These are phyloP conservation scores for Cephus sareptanus DNA, from an alignment of 2,888 invertebrate species.

Conservation along the genomic window DNA sequence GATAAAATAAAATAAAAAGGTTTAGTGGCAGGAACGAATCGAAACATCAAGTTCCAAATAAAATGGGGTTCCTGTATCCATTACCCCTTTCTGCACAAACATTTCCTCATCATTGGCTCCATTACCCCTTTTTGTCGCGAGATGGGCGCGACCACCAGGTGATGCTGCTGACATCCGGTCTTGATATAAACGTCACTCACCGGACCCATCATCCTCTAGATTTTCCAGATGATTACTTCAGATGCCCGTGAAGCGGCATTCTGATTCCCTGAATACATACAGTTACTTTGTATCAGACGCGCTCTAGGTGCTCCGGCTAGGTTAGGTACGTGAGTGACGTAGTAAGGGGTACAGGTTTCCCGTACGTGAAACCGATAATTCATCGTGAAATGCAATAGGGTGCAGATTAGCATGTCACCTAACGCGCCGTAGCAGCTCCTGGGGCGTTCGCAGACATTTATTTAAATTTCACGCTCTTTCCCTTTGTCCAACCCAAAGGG, in stretches of 20 bases:
- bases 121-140: constrained; percentile 40
- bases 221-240: not conserved
- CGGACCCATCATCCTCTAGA: not conserved
- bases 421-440: constrained; percentile 51
- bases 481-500: constrained; percentile 40
- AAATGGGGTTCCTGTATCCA: not conserved
- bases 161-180: constrained; percentile 27
- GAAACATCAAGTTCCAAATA: not conserved
- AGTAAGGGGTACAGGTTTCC: constrained; percentile 17
- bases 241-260: not conserved
- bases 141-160: constrained; percentile 48
- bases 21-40: not conserved
- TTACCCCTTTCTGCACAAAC: not conserved
- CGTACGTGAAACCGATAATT: constrained; percentile 39
- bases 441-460: constrained; percentile 53
- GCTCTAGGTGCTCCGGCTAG: not conserved
- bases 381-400: constrained; percentile 34
- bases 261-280: not conserved
- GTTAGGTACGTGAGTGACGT: not conserved
- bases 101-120: not conserved
- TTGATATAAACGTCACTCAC: constrained; percentile 1
- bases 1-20: not conserved
- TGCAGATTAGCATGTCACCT: constrained; percentile 60
- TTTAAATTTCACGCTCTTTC: constrained; percentile 63
- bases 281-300: not conserved